Base-by-base conservation (phyloP, 2,797 vertebrate genomes). In the Halcyon badia region DNA sequence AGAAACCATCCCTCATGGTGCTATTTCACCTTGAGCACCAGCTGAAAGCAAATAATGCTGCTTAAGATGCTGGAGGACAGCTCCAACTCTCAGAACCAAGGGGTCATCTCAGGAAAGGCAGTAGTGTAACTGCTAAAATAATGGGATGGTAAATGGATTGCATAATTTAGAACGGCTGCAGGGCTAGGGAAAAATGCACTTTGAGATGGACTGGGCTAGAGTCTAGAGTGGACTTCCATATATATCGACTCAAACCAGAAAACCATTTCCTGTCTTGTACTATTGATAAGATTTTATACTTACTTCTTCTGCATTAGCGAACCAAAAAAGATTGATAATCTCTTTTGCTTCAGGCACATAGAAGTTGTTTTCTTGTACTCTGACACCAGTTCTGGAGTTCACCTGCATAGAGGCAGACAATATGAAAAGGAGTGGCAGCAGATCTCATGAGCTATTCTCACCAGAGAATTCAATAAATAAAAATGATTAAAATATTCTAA, bases 311-410 rank as follows among this genome's bases (percentile, higher is more conserved):
- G 0, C 0, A 30, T 5, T 4, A 13, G 0, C 1, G 1, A 0
- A 0, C 0, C 0, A 1, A 49, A 1, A 25, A 1, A 2, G 1
- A 1, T 0, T 0, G 0, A 49, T 73, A 49, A 95, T 30, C 1
- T 0, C 0, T 62, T 18, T 68, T 25, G 96, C 69, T 62, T 91
- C 6, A 37, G 64, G 46, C 58, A 98, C 33, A 17, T 94, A 48
- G 87, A 98, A 98, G 39, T 71, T 78, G 12, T 75, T 83, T 54
- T 96, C 91, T 22, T 62, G 62, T 42, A 98, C 77, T 84, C 66
- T 89, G 64, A 68, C 90, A 31, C 87, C 88, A 52, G 96, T 89
- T 56, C 71, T 97, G 66, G 87, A 85, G 80, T 98, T 98, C 66
- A 97, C 97, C 98, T 98, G 95, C 48, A 94, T 60, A 70, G 68